Conservation (phyloP, 1,140 invertebrate genomes). For the Lasioglossum albipes region DNA sequence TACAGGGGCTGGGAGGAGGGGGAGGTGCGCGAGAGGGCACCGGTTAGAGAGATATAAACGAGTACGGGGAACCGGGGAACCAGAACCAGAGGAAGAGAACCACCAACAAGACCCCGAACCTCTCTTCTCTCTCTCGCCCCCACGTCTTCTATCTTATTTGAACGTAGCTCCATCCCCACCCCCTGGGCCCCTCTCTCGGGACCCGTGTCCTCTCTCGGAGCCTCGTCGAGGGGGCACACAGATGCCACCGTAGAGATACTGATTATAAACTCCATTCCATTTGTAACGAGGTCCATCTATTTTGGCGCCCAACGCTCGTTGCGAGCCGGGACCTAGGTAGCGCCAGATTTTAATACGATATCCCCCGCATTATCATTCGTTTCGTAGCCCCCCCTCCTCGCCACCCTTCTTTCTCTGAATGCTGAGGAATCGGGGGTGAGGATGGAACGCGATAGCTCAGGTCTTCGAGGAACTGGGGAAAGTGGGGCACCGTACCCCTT, state of each 20-base stretch:
- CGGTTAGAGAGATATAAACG: slow-evolving; percentile 75
- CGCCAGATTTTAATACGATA: slow-evolving; percentile 77
- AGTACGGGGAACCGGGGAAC: slow-evolving; percentile 75
- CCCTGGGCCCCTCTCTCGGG: not conserved
- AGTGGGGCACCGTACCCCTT: too few relatives aligned
- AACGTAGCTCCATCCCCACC: too few relatives aligned
- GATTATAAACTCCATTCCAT: slow-evolving; percentile 81
- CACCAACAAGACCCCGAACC: slow-evolving; percentile 37
- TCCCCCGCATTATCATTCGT: slow-evolving; percentile 74
- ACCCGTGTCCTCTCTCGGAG: too few relatives aligned
- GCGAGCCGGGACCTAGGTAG: slow-evolving; percentile 68
- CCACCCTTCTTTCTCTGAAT: too few relatives aligned
- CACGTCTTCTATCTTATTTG: not conserved
- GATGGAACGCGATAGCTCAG: not conserved
- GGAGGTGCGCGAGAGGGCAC: slow-evolving; percentile 43
- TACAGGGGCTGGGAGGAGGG: slow-evolving; percentile 26
- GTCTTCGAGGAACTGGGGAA: too few relatives aligned
- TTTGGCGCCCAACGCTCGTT: slow-evolving; percentile 73
- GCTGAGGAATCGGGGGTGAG: not conserved
- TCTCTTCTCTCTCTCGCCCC: slow-evolving; percentile 17
- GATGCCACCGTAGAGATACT: slow-evolving; percentile 78
- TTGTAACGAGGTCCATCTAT: slow-evolving; percentile 80
- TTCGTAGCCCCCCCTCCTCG: slow-evolving; percentile 33
- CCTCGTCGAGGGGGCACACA: slow-evolving; percentile 45
- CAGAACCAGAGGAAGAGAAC: slow-evolving; percentile 59